Evolutionary conservation across 2,113 vertebrate species (phyloP), one percentile per base, ranked within the genome.

Genomic region (Myocastor coypus): DNA sequence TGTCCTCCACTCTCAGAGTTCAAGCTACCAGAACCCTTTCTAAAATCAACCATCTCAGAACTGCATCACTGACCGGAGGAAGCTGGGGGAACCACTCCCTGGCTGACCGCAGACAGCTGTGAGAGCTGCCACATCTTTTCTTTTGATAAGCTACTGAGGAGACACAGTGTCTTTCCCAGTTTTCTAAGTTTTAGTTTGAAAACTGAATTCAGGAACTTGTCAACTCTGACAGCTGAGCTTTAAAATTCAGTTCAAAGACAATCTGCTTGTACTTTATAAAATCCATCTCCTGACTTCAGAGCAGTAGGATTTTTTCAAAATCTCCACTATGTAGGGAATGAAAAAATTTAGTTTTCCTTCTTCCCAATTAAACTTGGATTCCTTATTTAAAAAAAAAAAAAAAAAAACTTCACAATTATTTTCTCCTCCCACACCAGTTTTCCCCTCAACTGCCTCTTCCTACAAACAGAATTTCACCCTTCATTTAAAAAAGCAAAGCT

Each of bases 171-270:
- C 95, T 96, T 94, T 92, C 83, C 73, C 89, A n/a, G 93, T 97
- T 96, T 97, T 95, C 95, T 96, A 96, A 96, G 95, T 97, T 97
- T 95, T 61, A 87, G 94, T 93, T 92, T 98, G 94, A 95, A 98
- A 97, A 98, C 91, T 94, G 95, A 97, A 97, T 96, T 89, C 75
- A 5, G 85, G 94, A 96, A 95, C 95, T 97, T 97, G 97, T 97
- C 97, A 98, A 94, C 85, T 89, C 94, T 97, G 97, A 98, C 97
- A 96, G 97, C 83, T 87, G 37, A 97, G 94, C 95, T 97, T 97
- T 96, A 97, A 96, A 92, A 97, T 95, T 97, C 94, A 94, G 94
- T 96, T 97, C 97, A 97, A 97, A 98, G 97, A 94, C 95, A 97
- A 94, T 95, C 92, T 96, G 86, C 97, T 97, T 97, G 95, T 96